Conservation (phyloP, 2,113 vertebrate species). For the Ageneiosus marmoratus region DNA sequence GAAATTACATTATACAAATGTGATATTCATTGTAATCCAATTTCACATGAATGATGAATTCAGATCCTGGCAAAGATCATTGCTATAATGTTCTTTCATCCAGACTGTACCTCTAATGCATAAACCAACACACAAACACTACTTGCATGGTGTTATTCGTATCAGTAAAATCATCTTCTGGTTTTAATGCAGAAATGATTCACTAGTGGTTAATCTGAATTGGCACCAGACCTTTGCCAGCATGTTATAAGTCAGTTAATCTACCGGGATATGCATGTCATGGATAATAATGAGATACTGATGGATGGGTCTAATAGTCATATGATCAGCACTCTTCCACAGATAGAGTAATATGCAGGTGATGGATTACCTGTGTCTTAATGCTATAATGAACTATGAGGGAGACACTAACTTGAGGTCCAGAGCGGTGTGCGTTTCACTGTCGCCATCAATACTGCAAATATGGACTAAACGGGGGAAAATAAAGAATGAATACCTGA, state of each 20-base stretch:
- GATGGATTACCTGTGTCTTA: conserved; percentile 62
- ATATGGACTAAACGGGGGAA: conserved; percentile 79
- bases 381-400: conserved; percentile 70
- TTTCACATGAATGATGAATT: neutral
- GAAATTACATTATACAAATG: neutral
- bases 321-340: conserved; percentile 35
- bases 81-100: neutral
- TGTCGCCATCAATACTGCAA: conserved; percentile 87
- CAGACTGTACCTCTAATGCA: neutral
- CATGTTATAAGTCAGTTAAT: neutral
- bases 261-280: neutral
- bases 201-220: neutral
- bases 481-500: conserved; percentile 21
- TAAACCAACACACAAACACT: neutral
- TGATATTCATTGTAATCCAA: neutral
- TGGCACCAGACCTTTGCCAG: neutral
- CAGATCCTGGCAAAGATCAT: conserved; percentile 13
- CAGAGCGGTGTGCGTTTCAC: conserved; percentile 86
- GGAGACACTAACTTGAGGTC: conserved; percentile 86
- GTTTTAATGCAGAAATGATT: neutral
- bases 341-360: conserved; percentile 32
- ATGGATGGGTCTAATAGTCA: conserved; percentile 33
- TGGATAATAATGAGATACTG: neutral
- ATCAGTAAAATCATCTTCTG: neutral
- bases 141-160: neutral